Evolutionary conservation across 2,888 invertebrate genomes (phyloP).

Genomic region (Lasioglossum zephyrum): DNA sequence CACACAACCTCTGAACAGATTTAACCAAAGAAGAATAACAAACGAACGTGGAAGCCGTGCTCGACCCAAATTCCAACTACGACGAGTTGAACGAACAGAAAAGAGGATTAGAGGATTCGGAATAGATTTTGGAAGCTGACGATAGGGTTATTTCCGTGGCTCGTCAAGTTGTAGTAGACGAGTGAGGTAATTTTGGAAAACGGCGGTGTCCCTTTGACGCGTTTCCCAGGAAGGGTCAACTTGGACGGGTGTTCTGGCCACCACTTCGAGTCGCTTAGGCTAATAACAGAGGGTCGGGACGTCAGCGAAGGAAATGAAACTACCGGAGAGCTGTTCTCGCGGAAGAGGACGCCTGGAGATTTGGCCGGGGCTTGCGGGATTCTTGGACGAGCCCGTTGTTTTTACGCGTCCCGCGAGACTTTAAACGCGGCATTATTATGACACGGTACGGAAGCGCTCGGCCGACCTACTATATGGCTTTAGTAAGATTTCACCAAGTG

Average conservation of each 20-base stretch:
- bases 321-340: slow-evolving; percentile 53
- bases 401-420: slow-evolving; percentile 40
- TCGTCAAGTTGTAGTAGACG: neutral
- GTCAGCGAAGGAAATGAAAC: slow-evolving; percentile 67
- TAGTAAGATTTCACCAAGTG: slow-evolving; percentile 31
- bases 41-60: neutral
- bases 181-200: slow-evolving; percentile 47
- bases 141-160: slow-evolving; percentile 9
- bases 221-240: slow-evolving; percentile 40
- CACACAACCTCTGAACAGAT: too few relatives aligned
- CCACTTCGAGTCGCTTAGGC: slow-evolving; percentile 66
- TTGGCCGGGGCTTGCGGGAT: slow-evolving; percentile 26
- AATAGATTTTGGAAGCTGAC: neutral
- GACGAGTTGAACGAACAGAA: neutral
- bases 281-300: slow-evolving; percentile 60
- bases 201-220: slow-evolving; percentile 46
- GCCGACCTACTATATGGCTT: slow-evolving; percentile 3
- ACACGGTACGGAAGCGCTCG: slow-evolving; percentile 16
- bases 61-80: neutral
- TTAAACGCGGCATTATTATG: slow-evolving; percentile 48
- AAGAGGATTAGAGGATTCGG: neutral
- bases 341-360: slow-evolving; percentile 40
- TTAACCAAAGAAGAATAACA: neutral
- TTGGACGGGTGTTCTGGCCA: slow-evolving; percentile 27
- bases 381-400: slow-evolving; percentile 19